Percentiles rank a stretch among this genome's conserved stretches.
These are phyloP conservation scores for Ptychodera flava DNA, from an alignment of 35 echinoderm and acorn worm genomes.

Conservation along the genomic window DNA sequence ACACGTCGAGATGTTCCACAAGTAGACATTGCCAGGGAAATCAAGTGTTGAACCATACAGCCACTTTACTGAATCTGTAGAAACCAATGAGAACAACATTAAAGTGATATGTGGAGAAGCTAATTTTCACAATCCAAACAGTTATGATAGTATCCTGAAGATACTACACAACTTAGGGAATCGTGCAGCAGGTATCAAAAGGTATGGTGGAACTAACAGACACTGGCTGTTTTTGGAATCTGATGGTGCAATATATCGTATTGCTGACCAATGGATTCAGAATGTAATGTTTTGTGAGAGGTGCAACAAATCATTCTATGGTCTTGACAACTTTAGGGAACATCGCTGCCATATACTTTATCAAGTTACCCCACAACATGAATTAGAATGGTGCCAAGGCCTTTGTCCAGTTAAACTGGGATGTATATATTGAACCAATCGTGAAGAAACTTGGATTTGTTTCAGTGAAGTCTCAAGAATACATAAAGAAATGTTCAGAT, in stretches of 20 bases:
- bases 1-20: too few relatives aligned
- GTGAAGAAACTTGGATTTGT: neutral
- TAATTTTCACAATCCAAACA: constrained; percentile 25
- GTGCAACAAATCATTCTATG: neutral
- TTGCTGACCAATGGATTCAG: too few relatives aligned
- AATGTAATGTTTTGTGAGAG: neutral
- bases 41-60: too few relatives aligned
- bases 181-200: neutral
- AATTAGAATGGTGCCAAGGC: constrained; percentile 8
- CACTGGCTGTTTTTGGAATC: constrained; percentile 16
- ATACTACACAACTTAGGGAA: neutral
- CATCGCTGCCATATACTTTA: neutral
- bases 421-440: constrained; percentile 7
- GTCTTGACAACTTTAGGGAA: neutral
- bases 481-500: neutral
- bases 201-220: constrained; percentile 8
- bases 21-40: too few relatives aligned
- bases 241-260: too few relatives aligned
- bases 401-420: constrained; percentile 16
- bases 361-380: constrained; percentile 3
- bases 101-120: constrained; percentile 10
- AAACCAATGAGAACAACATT: too few relatives aligned
- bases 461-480: neutral
- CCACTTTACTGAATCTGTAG: too few relatives aligned
- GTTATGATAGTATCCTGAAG: neutral